Evolutionary conservation across 2,888 invertebrate species (phyloP), one percentile per base, ranked within the genome.

Genomic region (Eupithecia pulchellata): DNA sequence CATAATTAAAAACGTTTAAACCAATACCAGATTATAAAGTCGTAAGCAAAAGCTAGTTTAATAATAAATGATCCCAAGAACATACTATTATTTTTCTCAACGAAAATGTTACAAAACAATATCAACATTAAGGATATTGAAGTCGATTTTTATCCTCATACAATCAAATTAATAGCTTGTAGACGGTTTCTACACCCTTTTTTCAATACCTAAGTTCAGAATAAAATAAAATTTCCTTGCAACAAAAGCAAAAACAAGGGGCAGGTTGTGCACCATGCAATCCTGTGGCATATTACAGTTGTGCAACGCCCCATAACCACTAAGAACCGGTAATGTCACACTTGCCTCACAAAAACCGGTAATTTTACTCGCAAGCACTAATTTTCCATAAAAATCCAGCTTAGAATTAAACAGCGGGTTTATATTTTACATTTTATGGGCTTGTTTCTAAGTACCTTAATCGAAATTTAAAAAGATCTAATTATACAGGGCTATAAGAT

Each of bases 361-460:
- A 85, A 87, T 87, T 84, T 85, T 63, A 76, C 78, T 81, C 74
- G 73, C 78, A 79, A 78, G 81, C 78, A 81, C 84, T 82, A 83
- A 81, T 83, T 84, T 74, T 34, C 69, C 61, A 67, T 72, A 61
- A 64, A 64, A 63, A 27, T 42, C 17, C 55, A 73, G 66, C 60
- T 64, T 6, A 61, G 29, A 47, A 67, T 13, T 17, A 29, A 65
- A 71, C 1, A 57, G 68, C 64, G 30, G 13, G 60, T 27, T 25
- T 25, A 9, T 25, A 9, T 13, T 6, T n/a, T n/a, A n/a, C n/a
- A n/a, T n/a, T n/a, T n/a, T n/a, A n/a, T n/a, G n/a, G n/a, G n/a
- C n/a, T n/a, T n/a, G n/a, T n/a, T n/a, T n/a, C n/a, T n/a, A n/a
- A n/a, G n/a, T n/a, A n/a, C n/a, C n/a, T n/a, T n/a, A n/a, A n/a